phyloP scores from a whole-genome alignment of 2,113 vertebrate species.

The Lophotis ruficrista region DNA sequence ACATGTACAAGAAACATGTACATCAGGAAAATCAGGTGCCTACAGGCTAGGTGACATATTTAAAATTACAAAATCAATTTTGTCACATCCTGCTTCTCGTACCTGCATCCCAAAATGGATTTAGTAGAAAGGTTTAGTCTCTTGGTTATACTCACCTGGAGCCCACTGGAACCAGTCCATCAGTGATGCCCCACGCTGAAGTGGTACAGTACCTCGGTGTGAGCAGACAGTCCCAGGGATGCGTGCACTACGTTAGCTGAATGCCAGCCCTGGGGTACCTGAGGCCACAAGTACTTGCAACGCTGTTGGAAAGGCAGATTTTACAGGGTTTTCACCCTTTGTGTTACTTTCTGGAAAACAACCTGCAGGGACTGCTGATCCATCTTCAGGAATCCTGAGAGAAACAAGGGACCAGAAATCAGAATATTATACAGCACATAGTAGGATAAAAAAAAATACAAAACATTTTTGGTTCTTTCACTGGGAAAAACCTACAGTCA shows the following conservation, averaged over 20 bases:
- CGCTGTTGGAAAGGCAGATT: not conserved
- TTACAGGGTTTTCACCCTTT: not conserved
- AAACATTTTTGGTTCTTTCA: not conserved
- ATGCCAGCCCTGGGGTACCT: not conserved
- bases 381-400: not conserved
- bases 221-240: not conserved
- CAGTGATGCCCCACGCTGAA: not conserved
- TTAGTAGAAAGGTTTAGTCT: not conserved
- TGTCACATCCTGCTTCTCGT: not conserved
- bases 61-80: not conserved
- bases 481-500: not conserved
- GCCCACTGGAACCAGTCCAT: not conserved
- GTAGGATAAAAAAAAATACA: not conserved
- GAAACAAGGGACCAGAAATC: not conserved
- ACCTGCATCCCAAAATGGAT: not conserved
- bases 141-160: not conserved
- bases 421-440: not conserved
- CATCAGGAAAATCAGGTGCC: not conserved
- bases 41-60: not conserved
- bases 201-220: rapidly evolving
- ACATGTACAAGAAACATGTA: not conserved
- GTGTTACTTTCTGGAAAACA: not conserved
- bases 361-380: not conserved
- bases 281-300: not conserved
- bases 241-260: rapidly evolving